Conservation (phyloP, 2,888 invertebrate species). For the Carpatolechia fugitivella region DNA sequence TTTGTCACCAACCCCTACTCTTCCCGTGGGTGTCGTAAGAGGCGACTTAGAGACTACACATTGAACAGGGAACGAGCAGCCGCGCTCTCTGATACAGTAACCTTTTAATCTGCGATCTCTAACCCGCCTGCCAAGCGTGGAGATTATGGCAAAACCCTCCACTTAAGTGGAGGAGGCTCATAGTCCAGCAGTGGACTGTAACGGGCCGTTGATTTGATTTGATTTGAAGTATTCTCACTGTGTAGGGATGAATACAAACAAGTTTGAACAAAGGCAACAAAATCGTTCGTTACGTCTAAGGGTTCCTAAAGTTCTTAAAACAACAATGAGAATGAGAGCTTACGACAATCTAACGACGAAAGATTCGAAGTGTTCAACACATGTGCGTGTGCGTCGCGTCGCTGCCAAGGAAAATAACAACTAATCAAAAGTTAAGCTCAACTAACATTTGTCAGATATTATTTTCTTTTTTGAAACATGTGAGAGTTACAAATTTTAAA, state of each 20-base stretch:
- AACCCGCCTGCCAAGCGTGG: too few relatives aligned
- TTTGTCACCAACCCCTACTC: too few relatives aligned
- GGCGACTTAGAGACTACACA: too few relatives aligned
- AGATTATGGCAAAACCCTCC: too few relatives aligned
- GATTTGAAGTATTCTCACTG: too few relatives aligned
- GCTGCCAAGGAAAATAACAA: constrained; percentile 8
- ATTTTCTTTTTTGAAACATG: background rate
- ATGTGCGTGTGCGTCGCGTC: constrained; percentile 3
- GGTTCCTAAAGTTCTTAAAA: background rate
- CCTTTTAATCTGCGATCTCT: too few relatives aligned
- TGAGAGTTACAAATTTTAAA: constrained; percentile 1
- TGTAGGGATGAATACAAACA: constrained; percentile 4
- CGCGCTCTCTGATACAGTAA: too few relatives aligned
- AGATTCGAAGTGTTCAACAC: constrained; percentile 14
- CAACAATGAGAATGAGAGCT: background rate
- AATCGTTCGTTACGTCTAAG: background rate
- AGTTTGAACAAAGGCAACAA: background rate
- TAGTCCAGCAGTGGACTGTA: too few relatives aligned
- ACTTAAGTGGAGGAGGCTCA: too few relatives aligned
- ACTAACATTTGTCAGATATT: background rate
- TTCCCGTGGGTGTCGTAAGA: too few relatives aligned
- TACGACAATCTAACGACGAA: background rate
- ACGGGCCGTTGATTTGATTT: too few relatives aligned
- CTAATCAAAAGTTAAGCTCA: constrained; percentile 11
- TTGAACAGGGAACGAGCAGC: too few relatives aligned